A percentile compares a stretch with the other conserved stretches of the same genome.
Evolutionary conservation across 2,113 vertebrate species (phyloP).

Genomic region (Lepidothrix coronata): DNA sequence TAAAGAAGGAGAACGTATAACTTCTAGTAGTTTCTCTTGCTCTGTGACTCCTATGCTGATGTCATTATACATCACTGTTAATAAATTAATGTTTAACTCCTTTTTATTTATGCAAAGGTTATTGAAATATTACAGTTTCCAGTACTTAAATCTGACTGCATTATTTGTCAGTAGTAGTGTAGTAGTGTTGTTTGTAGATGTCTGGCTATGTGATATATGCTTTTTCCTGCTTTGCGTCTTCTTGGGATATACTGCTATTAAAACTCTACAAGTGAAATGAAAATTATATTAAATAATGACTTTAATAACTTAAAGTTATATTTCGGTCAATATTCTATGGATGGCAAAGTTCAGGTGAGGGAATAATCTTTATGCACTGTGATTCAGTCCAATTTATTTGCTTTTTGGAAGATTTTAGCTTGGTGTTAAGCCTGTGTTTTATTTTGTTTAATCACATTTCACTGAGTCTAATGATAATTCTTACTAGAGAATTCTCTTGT

Average conservation of each 20-base stretch:
- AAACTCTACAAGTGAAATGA: not conserved
- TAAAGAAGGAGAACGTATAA: not conserved
- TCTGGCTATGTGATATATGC: not conserved
- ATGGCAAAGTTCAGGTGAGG: not conserved
- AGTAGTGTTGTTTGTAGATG: not conserved
- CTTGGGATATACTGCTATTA: not conserved
- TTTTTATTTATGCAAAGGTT: not conserved
- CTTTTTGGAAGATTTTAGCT: not conserved
- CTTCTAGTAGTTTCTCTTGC: not conserved
- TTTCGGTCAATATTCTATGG: not conserved
- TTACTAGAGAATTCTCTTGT: not conserved
- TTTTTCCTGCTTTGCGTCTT: not conserved
- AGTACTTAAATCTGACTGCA: not conserved
- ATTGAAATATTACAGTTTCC: not conserved
- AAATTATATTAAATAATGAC: not conserved
- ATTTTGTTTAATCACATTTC: not conserved
- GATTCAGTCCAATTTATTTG: not conserved
- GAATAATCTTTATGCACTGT: not conserved
- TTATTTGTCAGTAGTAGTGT: not conserved
- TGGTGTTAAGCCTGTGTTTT: not conserved
- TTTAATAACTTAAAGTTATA: not conserved
- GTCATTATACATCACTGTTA: not conserved
- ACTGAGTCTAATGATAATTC: not conserved
- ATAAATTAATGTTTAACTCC: not conserved
- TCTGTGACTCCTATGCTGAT: not conserved